Conservation (phyloP, 2,113 vertebrate genomes). For the Sporophila hypoxantha region DNA sequence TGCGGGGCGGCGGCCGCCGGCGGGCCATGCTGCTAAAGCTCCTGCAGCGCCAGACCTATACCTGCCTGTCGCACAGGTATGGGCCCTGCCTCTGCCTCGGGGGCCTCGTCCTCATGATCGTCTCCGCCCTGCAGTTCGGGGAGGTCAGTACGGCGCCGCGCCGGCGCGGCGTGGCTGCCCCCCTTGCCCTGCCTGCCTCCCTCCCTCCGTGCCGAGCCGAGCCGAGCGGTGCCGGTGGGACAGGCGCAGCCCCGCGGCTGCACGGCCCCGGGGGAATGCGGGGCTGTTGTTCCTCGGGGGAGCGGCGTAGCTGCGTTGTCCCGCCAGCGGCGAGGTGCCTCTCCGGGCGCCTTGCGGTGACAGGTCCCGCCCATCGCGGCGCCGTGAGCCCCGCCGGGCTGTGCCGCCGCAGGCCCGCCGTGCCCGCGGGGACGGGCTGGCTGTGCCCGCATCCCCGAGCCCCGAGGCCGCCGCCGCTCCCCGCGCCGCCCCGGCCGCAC, state of each 20-base stretch:
- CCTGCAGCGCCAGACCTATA: slow-evolving; percentile 93
- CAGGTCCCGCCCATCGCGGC: background rate
- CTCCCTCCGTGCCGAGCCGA: background rate
- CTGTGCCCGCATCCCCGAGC: background rate
- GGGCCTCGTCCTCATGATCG: slow-evolving; percentile 92
- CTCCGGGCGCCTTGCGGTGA: background rate
- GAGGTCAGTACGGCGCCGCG: slow-evolving; percentile 77
- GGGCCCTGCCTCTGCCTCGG: slow-evolving; percentile 94
- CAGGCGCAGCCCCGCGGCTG: slow-evolving; percentile 10
- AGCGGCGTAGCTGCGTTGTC: background rate
- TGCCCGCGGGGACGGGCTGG: background rate
- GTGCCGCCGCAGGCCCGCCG: background rate
- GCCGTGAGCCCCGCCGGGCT: background rate
- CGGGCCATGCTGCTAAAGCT: slow-evolving; percentile 91
- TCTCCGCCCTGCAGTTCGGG: slow-evolving; percentile 95
- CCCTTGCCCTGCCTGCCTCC: background rate
- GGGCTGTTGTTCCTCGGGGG: no score
- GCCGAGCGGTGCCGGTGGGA: slow-evolving; percentile 43
- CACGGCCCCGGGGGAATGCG: background rate
- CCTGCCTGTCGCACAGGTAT: slow-evolving; percentile 93
- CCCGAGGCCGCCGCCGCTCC: background rate
- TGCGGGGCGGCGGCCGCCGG: background rate
- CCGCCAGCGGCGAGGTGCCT: background rate
- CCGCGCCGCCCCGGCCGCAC: background rate
- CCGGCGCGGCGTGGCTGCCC: background rate